Conservation (phyloP, 1,140 invertebrate species). For the Neodiprion lecontei region DNA sequence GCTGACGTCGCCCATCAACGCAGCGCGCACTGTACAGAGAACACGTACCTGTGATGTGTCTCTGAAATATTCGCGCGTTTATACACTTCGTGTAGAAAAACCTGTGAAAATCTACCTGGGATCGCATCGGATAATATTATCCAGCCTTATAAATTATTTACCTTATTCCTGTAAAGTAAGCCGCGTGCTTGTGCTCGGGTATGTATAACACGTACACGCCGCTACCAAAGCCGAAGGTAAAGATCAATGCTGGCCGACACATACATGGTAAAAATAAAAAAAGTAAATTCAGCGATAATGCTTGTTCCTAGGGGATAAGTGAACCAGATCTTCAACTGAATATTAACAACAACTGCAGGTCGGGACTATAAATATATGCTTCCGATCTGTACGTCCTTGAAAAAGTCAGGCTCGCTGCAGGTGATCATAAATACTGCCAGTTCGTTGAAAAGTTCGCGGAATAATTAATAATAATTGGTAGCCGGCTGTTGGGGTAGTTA, state of each 20-base stretch:
- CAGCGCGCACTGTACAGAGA: neutral
- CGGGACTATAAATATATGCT: too few species aligned
- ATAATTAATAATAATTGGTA: conserved; percentile 1
- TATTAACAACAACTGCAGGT: too few species aligned
- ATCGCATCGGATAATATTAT: too few species aligned
- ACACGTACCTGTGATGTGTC: too few species aligned
- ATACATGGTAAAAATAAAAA: neutral
- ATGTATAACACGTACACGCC: neutral
- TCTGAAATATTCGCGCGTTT: too few species aligned
- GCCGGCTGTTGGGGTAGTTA: neutral
- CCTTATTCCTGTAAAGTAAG: neutral
- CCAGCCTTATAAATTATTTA: too few species aligned
- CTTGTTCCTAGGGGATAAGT: too few species aligned
- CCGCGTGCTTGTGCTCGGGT: neutral
- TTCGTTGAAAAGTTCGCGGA: neutral
- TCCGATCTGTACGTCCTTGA: too few species aligned
- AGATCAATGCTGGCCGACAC: neutral
- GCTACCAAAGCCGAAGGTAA: neutral
- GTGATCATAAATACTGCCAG: neutral
- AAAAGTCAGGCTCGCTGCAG: too few species aligned
- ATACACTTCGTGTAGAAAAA: too few species aligned
- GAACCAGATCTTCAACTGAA: too few species aligned
- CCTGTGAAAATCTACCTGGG: too few species aligned
- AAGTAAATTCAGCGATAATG: neutral
- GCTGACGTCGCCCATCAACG: neutral